A percentile compares a stretch with the other conserved stretches of the same genome.
phyloP scores from a whole-genome alignment of 1,140 invertebrate species.

The Anthonomus grandis region DNA sequence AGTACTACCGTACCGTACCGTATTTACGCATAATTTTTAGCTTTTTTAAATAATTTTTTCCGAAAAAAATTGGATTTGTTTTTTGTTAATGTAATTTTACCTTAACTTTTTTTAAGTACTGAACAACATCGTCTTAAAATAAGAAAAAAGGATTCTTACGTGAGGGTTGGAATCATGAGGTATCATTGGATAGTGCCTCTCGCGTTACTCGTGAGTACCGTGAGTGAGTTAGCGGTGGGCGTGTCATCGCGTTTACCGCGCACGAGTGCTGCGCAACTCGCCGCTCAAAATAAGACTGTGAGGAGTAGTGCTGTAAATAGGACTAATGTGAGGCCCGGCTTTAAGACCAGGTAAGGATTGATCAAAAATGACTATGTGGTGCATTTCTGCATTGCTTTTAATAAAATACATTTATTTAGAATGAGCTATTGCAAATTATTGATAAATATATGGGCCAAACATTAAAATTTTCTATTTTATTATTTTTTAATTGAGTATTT shows the following conservation, averaged over 20 bases:
- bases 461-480: too few species aligned
- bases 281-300: conserved; percentile 43
- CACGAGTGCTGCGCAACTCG: conserved; percentile 46
- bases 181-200: conserved; percentile 8
- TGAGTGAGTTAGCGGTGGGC: conserved; percentile 28
- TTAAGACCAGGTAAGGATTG: conserved; percentile 15
- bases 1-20: conserved; percentile 1
- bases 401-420: too few species aligned
- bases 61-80: background rate
- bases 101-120: too few species aligned
- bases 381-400: too few species aligned
- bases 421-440: too few species aligned
- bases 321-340: background rate
- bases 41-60: background rate
- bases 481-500: too few species aligned
- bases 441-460: too few species aligned
- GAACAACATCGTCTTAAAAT: too few species aligned
- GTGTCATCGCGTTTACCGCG: conserved; percentile 42
- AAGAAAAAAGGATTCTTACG: background rate
- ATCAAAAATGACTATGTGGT: too few species aligned
- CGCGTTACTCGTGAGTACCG: background rate
- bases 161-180: conserved; percentile 15
- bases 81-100: too few species aligned
- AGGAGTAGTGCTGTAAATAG: conserved; percentile 24
- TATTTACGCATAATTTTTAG: background rate